A percentile compares a stretch with the other conserved stretches of the same genome.
Evolutionary conservation across 1,140 invertebrate genomes (phyloP).

Genomic region (Drosophila setifemur): DNA sequence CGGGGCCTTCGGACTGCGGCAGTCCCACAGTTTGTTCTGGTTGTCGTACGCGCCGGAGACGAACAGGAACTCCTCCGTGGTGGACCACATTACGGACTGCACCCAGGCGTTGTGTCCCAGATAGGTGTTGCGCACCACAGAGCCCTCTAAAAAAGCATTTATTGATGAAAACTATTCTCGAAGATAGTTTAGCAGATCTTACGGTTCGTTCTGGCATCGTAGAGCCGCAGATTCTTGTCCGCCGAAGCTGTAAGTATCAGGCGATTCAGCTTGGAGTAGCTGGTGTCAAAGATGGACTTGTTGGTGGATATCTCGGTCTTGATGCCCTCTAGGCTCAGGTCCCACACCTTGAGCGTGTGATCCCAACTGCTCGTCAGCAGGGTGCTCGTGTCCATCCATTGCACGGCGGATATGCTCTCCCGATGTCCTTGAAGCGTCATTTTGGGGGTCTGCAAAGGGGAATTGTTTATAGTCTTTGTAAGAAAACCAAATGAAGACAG

Average conservation of each 20-base stretch:
- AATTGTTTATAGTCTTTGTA: not conserved
- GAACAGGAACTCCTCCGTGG: slow-evolving; percentile 92
- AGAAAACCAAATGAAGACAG: not conserved
- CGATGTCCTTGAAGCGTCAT: slow-evolving; percentile 96
- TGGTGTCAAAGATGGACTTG: slow-evolving; percentile 93
- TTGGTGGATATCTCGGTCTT: slow-evolving; percentile 92
- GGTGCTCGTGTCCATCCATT: slow-evolving; percentile 90
- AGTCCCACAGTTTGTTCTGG: slow-evolving; percentile 97
- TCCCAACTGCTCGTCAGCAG: slow-evolving; percentile 96
- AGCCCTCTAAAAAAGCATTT: slow-evolving; percentile 86
- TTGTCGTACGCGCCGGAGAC: slow-evolving; percentile 96
- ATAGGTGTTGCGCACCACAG: slow-evolving; percentile 93
- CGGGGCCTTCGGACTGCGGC: slow-evolving; percentile 94
- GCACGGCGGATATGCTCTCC: slow-evolving; percentile 92
- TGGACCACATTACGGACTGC: slow-evolving; percentile 94
- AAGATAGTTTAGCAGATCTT: slow-evolving; percentile 34
- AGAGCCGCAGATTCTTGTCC: slow-evolving; percentile 94
- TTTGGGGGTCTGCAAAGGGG: slow-evolving; percentile 87
- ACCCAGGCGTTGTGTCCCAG: slow-evolving; percentile 97
- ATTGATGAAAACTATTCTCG: not conserved
- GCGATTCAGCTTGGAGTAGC: slow-evolving; percentile 90
- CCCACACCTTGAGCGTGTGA: slow-evolving; percentile 97
- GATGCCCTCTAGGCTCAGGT: slow-evolving; percentile 91
- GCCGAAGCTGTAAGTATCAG: slow-evolving; percentile 93
- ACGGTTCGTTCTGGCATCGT: slow-evolving; percentile 95